Base-by-base conservation (phyloP, 2,888 invertebrate species). In the Heliconius erato region DNA sequence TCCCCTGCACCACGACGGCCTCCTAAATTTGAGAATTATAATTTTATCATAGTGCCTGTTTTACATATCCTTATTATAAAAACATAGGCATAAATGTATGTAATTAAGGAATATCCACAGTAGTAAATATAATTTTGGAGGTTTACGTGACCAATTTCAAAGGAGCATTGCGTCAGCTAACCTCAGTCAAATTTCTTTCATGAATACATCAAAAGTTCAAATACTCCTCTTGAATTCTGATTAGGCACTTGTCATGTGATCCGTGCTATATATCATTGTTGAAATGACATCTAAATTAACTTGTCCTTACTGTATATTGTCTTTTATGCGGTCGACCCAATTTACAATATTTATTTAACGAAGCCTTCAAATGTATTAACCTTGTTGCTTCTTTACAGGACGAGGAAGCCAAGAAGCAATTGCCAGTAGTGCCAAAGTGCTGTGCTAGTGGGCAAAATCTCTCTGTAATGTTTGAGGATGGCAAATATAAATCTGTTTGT, bases 341-440 rank as follows among this genome's bases (percentile, higher is more conserved):
- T 85, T 85, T 83, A 77, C 67, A 59, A 81, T 54, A 81, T 69
- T 80, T 68, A 78, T 67, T 74, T 65, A 69, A 71, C 67, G 76
- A 65, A 80, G 76, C 81, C 71, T 81, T 76, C 78, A 59, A 79
- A 2, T 12, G 23, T 77, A 77, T 63, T 65, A 80, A 63, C 65
- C 79, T 84, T 79, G 81, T 71, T 87, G 88, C 84, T 86, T 79
- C 79, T 86, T 82, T 79, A 67, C 86, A 91, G 91, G 91, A 94
- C 83, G 94, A 94, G 85, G 92, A 93, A 88, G 91, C 88, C 19
- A 94, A 91, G 86, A 90, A 95, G 86, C 91, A 92, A 86, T 87
- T 95, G 85, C 94, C 95, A 40, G 94, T 96, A 9, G 96, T 96
- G 0, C 94, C 95, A 63, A 96, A 96, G 88, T 96, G 96, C 89